A percentile compares a stretch with the other conserved stretches of the same genome.
phyloP scores from a whole-genome alignment of 2,797 vertebrate species.

The Anisognathus igniventris region DNA sequence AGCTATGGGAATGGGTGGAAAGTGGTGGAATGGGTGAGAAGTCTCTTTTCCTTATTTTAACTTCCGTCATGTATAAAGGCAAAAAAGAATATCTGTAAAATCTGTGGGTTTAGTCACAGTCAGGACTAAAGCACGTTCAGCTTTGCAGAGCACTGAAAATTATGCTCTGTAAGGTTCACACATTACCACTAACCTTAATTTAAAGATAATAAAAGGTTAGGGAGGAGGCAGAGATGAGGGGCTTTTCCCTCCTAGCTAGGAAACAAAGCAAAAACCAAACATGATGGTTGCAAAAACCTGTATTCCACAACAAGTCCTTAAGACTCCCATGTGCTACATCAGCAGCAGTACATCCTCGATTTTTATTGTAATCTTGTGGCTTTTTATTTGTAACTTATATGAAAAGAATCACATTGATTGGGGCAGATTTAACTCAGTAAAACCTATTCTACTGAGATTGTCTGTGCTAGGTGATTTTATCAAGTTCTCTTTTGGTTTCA shows the following conservation, averaged over 20 bases:
- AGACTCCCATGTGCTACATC: constrained; percentile 73
- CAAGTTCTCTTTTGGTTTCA: constrained; percentile 95
- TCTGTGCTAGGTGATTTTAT: constrained; percentile 95
- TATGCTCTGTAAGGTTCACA: constrained; percentile 18
- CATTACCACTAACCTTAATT: not conserved
- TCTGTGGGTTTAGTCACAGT: not conserved
- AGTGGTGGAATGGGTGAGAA: not conserved
- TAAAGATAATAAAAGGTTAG: constrained; percentile 53
- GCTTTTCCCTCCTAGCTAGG: not conserved
- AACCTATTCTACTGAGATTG: constrained; percentile 94
- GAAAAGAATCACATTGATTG: constrained; percentile 96
- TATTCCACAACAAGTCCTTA: constrained; percentile 76
- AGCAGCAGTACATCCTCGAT: constrained; percentile 73
- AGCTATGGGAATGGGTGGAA: not conserved
- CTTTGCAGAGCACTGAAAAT: constrained; percentile 37
- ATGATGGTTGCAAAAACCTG: constrained; percentile 61
- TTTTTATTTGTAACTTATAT: constrained; percentile 97
- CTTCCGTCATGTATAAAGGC: not conserved
- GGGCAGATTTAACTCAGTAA: constrained; percentile 97
- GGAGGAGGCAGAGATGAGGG: not conserved
- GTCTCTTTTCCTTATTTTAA: not conserved
- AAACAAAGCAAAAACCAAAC: constrained; percentile 67
- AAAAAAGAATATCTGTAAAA: constrained; percentile 11
- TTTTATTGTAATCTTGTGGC: constrained; percentile 94
- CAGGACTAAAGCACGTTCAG: not conserved